phyloP scores from a whole-genome alignment of 2,113 vertebrate species.

The Pelvicachromis taeniatus region DNA sequence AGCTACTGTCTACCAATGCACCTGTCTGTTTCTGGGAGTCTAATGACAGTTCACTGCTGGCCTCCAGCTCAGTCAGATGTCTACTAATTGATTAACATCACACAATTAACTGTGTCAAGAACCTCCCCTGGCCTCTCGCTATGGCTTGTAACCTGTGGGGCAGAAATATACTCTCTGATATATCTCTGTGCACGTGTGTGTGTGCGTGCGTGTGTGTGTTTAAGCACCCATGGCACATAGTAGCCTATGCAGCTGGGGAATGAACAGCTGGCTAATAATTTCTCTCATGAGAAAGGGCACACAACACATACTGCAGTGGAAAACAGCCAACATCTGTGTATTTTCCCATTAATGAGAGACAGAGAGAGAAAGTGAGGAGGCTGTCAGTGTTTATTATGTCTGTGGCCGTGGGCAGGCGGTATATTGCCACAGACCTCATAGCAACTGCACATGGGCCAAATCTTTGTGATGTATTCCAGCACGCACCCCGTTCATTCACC shows the following conservation, averaged over 20 bases:
- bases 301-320: conserved; percentile 7
- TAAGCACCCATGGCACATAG: not conserved
- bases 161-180: not conserved
- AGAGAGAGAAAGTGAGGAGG: not conserved
- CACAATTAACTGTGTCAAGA: conserved; percentile 36
- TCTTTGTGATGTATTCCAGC: conserved; percentile 10
- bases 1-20: not conserved
- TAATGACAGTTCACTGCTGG: conserved; percentile 25
- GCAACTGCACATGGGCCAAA: conserved; percentile 4
- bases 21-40: conserved; percentile 13
- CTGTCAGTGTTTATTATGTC: conserved; percentile 20
- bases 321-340: conserved; percentile 52
- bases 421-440: not conserved
- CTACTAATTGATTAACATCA: conserved; percentile 63
- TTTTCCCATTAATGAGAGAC: conserved; percentile 37
- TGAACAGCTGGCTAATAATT: conserved; percentile 63
- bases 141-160: conserved; percentile 36
- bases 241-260: conserved; percentile 35
- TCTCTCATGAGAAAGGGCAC: conserved; percentile 40
- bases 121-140: conserved; percentile 29
- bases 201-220: not conserved
- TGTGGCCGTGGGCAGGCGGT: not conserved
- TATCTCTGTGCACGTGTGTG: not conserved
- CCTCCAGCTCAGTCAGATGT: conserved; percentile 41
- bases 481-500: conserved; percentile 6